Evolutionary conservation across 2,113 vertebrate genomes (phyloP), one percentile per base, ranked within the genome.

Genomic region (Brachypodius melanocephalos): DNA sequence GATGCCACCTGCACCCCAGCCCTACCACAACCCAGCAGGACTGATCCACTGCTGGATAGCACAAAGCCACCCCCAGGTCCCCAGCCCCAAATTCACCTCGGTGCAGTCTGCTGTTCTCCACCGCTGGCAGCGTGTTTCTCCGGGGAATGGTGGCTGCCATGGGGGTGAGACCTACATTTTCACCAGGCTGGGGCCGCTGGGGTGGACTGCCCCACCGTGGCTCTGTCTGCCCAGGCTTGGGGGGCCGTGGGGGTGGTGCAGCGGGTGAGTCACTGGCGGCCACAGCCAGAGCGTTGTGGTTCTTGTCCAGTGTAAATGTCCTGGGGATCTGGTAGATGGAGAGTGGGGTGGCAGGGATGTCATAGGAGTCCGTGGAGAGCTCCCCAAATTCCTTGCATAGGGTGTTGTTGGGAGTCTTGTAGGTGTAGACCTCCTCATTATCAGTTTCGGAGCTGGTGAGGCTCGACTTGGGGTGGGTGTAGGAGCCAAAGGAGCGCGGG

Each of bases 301-400:
- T 99, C 97, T 98, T 99, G 97, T 99, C 99, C 94, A 99, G 98
- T 5, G 98, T 98, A 97, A 98, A 98, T 34, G 99, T 98, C 96
- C 99, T 97, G 20, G 99, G 99, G 88, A 98, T 99, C 98, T 99
- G 99, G 96, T 99, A 99, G 96, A 99, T 90, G 5, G 99, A 99
- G 38, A 98, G 97, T 0, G 99, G 98, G 15, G 99, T 97, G 32
- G 98, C 97, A 1, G 99, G 99, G 49, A 98, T 93, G 29, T 99
- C 99, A 2, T 99, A 98, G 80, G 99, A 99, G 97, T 99, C 99
- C 4, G 98, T 97, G 16, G 98, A 97, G 24, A 98, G 98, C 82
- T 98, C 98, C 67, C 97, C 98, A 71, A 98, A 98, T 90, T 98
- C 97, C 69, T 98, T 97, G 94, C 99, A 99, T 20, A 99, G 98